These are phyloP conservation scores for Neuroterus valhalla DNA, from an alignment of 1,140 invertebrate genomes.

Conservation along the genomic window DNA sequence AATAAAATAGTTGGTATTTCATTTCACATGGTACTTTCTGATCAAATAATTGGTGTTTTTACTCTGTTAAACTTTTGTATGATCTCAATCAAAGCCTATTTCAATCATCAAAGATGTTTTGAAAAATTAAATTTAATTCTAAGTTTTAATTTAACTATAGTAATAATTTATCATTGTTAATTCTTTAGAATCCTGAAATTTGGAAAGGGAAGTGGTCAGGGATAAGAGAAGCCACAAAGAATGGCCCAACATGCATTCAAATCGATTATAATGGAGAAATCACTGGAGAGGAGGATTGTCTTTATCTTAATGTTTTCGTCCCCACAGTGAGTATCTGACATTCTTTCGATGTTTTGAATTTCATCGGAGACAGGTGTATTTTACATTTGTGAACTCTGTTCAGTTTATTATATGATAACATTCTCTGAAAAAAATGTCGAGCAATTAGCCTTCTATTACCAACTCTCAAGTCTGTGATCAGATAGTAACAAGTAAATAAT, in stretches of 20 bases:
- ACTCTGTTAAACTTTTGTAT: too few species aligned
- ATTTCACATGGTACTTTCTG: too few species aligned
- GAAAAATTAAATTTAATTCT: too few species aligned
- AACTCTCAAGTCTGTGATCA: too few species aligned
- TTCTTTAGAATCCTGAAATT: conserved; percentile 57
- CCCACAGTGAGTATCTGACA: conserved; percentile 59
- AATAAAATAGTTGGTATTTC: too few species aligned
- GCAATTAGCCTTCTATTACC: too few species aligned
- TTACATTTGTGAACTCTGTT: neutral
- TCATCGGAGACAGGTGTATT: neutral
- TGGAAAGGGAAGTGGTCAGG: conserved; percentile 64
- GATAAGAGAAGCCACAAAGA: conserved; percentile 57
- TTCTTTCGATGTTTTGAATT: neutral
- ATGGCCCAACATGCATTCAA: conserved; percentile 68
- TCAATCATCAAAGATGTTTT: too few species aligned
- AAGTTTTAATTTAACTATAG: neutral
- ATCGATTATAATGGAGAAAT: conserved; percentile 4
- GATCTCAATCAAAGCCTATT: too few species aligned
- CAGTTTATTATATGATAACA: neutral
- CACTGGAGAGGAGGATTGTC: conserved; percentile 67
- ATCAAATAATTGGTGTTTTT: too few species aligned
- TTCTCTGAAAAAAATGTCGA: too few species aligned
- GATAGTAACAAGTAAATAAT: too few species aligned
- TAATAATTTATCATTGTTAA: conserved; percentile 9
- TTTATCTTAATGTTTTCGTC: conserved; percentile 69